Evolutionary conservation across 2,113 vertebrate genomes (phyloP).

Genomic region (Helogale parvula): DNA sequence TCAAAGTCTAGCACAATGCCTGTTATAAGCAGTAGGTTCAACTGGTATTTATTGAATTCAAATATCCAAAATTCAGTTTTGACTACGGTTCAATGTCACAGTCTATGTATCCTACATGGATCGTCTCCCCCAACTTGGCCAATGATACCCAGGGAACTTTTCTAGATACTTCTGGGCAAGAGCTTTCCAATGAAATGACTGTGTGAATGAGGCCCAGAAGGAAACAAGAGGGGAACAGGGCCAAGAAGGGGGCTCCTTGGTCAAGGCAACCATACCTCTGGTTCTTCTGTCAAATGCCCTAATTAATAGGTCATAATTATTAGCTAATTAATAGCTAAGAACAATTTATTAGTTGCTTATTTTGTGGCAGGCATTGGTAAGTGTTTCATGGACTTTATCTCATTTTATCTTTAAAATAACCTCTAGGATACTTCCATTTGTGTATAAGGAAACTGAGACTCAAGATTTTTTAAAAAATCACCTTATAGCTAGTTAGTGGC

Average conservation of each 20-base stretch:
- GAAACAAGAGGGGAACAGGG: neutral
- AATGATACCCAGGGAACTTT: neutral
- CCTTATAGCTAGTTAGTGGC: neutral
- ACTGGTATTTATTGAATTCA: neutral
- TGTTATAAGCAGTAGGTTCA: neutral
- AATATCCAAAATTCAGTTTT: neutral
- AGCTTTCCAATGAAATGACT: neutral
- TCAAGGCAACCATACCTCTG: neutral
- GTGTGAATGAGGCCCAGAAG: neutral
- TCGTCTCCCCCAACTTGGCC: neutral
- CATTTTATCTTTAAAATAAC: constrained; percentile 41
- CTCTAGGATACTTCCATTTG: neutral
- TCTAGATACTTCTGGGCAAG: neutral
- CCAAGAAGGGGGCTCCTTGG: neutral
- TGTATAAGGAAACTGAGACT: neutral
- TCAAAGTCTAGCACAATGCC: neutral
- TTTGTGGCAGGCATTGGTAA: neutral
- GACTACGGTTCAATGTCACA: neutral
- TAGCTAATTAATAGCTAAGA: neutral
- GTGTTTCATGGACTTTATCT: neutral
- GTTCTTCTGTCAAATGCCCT: neutral
- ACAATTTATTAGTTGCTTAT: neutral
- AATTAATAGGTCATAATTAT: neutral
- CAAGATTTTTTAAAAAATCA: neutral
- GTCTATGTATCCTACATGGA: neutral